phyloP scores from a whole-genome alignment of 2,113 vertebrate genomes.

The Tachysurus vachellii region DNA sequence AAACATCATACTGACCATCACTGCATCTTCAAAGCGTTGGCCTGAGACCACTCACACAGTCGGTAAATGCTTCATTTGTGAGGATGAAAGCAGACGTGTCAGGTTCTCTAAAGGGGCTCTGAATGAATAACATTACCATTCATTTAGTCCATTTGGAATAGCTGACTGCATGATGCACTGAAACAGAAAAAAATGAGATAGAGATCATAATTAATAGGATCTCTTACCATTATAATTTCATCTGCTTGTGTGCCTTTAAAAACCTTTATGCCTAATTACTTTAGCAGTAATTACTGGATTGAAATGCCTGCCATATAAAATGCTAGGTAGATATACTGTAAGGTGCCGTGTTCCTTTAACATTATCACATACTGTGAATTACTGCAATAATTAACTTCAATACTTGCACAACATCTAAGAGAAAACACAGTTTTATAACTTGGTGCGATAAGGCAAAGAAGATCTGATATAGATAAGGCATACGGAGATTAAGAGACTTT shows the following conservation, averaged over 20 bases:
- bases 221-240: not conserved
- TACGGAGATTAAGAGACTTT: too few species aligned
- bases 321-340: not conserved
- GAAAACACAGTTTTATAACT: constrained; percentile 42
- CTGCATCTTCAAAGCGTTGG: constrained; percentile 61
- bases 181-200: not conserved
- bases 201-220: not conserved
- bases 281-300: not conserved
- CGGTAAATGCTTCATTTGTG: constrained; percentile 15
- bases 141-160: not conserved
- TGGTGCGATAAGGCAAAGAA: constrained; percentile 16
- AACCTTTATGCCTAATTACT: not conserved
- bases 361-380: not conserved
- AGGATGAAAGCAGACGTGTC: constrained; percentile 16
- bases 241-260: not conserved
- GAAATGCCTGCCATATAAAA: not conserved
- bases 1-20: constrained; percentile 56
- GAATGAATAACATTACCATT: constrained; percentile 10
- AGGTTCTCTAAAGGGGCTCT: not conserved
- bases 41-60: constrained; percentile 25
- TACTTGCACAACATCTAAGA: constrained; percentile 11
- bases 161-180: not conserved
- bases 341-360: not conserved
- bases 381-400: not conserved
- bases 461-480: constrained; percentile 40